A percentile compares a stretch with the other conserved stretches of the same genome.
Evolutionary conservation across 2,797 vertebrate species (phyloP).

Genomic region (Urosaurus nigricauda): DNA sequence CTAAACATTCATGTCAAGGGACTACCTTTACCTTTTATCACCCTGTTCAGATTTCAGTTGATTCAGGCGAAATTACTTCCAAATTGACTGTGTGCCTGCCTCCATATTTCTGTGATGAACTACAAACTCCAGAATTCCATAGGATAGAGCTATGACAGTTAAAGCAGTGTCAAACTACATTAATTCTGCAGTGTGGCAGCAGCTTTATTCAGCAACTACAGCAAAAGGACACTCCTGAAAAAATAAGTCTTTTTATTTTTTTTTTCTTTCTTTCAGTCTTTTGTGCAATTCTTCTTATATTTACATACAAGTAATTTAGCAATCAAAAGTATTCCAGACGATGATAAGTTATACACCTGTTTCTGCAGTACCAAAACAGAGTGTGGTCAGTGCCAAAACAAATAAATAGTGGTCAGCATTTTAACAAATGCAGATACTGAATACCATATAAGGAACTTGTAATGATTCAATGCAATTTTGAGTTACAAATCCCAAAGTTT

Average conservation of each 20-base stretch:
- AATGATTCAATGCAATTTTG: not conserved
- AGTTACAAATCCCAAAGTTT: not conserved
- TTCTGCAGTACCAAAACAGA: not conserved
- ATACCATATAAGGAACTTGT: not conserved
- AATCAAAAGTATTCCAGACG: not conserved
- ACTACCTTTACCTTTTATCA: too few species aligned
- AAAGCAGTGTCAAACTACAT: too few species aligned
- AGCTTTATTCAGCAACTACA: not conserved
- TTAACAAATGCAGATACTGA: constrained; percentile 24
- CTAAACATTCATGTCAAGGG: too few species aligned
- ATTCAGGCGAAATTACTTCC: not conserved
- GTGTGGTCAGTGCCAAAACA: constrained; percentile 34
- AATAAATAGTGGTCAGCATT: constrained; percentile 30
- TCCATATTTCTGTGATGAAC: not conserved
- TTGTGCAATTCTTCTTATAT: not conserved
- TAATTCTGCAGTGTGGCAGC: too few species aligned
- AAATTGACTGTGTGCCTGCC: not conserved
- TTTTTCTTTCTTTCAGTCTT: not conserved
- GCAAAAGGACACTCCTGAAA: not conserved
- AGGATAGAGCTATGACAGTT: too few species aligned
- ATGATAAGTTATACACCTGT: not conserved
- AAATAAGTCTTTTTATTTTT: not conserved
- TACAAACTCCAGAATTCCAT: too few species aligned
- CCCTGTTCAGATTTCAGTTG: not conserved
- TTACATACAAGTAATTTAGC: not conserved